phyloP scores from a whole-genome alignment of 2,797 vertebrate genomes.

The Chrysocyon brachyurus region DNA sequence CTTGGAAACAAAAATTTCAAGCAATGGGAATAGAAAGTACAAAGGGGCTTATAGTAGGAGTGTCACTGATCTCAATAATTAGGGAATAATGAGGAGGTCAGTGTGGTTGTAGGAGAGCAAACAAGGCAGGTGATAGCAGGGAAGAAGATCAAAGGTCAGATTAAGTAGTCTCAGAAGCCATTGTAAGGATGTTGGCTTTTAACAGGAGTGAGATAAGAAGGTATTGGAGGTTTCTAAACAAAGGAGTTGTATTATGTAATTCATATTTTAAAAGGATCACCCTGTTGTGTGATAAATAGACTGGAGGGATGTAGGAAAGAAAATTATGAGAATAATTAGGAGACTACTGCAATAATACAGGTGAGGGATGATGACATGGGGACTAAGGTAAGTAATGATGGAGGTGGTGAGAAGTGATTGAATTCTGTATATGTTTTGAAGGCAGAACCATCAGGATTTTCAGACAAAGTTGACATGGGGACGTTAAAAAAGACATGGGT shows the following conservation, averaged over 20 bases:
- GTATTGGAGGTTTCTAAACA: background rate
- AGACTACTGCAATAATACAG: background rate
- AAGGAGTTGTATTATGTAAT: background rate
- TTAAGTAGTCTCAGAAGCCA: background rate
- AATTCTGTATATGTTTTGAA: conserved; percentile 21
- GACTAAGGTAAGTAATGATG: background rate
- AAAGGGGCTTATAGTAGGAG: background rate
- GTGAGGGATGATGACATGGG: background rate
- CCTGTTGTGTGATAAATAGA: background rate
- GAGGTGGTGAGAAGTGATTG: background rate
- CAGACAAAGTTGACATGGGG: background rate
- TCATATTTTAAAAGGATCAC: background rate
- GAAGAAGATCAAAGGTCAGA: background rate
- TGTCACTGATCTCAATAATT: background rate
- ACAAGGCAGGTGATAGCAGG: background rate
- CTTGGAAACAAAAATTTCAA: background rate
- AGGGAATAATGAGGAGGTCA: background rate
- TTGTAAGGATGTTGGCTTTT: background rate
- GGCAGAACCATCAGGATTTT: background rate
- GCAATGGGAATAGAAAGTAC: background rate
- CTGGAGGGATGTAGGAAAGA: background rate
- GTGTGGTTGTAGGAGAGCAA: background rate
- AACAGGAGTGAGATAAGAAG: background rate
- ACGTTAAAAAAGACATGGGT: background rate
- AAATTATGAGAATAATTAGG: background rate